These are phyloP conservation scores for Lophius piscatorius DNA, from an alignment of 2,113 vertebrate genomes.

Conservation along the genomic window DNA sequence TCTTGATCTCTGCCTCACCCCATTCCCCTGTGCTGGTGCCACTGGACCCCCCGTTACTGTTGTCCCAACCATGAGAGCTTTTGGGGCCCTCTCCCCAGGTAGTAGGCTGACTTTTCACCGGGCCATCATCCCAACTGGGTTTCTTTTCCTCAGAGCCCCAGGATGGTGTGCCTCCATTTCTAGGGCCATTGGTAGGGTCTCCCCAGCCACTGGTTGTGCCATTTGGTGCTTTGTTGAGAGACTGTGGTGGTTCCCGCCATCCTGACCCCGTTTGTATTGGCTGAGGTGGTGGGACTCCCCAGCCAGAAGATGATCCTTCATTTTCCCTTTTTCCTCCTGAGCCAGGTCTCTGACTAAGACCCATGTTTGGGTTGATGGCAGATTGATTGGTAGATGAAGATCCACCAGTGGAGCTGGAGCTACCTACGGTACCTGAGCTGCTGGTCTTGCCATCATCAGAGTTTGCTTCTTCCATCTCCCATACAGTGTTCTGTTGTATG, in stretches of 20 bases:
- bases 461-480: conserved; percentile 95
- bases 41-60: conserved; percentile 82
- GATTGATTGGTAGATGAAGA: conserved; percentile 61
- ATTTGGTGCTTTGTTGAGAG: conserved; percentile 85
- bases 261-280: conserved; percentile 71
- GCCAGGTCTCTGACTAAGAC: conserved; percentile 84
- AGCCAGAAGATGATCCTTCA: conserved; percentile 89
- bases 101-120: conserved; percentile 85
- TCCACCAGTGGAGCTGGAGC: conserved; percentile 65
- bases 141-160: conserved; percentile 95
- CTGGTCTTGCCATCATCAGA: conserved; percentile 85
- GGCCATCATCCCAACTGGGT: conserved; percentile 88
- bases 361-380: conserved; percentile 58
- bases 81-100: conserved; percentile 92
- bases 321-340: conserved; percentile 90
- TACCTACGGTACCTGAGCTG: conserved; percentile 87
- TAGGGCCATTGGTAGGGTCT: conserved; percentile 85
- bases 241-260: conserved; percentile 85
- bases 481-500: conserved; percentile 96
- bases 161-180: conserved; percentile 83
- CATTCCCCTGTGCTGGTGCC: conserved; percentile 69
- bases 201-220: conserved; percentile 87
- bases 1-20: conserved; percentile 76
- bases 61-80: conserved; percentile 87
- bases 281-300: conserved; percentile 87